Evolutionary conservation across 2,113 vertebrate genomes (phyloP).

Genomic region (Dipodomys ordii): DNA sequence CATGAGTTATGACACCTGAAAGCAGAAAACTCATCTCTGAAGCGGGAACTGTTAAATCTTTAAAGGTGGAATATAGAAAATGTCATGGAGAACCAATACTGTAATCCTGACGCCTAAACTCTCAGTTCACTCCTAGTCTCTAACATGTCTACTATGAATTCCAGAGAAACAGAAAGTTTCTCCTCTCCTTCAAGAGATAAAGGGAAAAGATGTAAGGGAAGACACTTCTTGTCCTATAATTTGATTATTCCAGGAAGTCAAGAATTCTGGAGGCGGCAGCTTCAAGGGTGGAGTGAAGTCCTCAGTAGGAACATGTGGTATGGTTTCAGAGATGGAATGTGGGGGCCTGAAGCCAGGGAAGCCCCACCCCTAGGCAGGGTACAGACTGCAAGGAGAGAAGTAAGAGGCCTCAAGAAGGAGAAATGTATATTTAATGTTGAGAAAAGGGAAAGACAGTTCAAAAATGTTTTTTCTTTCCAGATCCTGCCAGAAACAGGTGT

Average conservation of each 20-base stretch:
- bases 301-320: conserved; percentile 65
- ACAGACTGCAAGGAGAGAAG: conserved; percentile 36
- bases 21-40: conserved; percentile 21
- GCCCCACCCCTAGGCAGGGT: conserved; percentile 39
- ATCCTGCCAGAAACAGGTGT: background rate
- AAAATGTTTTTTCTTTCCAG: conserved; percentile 37
- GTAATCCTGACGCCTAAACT: background rate
- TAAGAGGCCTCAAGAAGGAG: background rate
- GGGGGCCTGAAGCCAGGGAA: conserved; percentile 69
- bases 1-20: conserved; percentile 11
- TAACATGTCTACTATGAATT: background rate
- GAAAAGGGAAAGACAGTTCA: background rate
- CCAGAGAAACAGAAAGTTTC: background rate
- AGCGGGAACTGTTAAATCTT: background rate
- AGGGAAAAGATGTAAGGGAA: conserved; percentile 51
- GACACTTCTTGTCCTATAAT: conserved; percentile 62
- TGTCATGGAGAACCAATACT: background rate
- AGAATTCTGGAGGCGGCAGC: conserved; percentile 80
- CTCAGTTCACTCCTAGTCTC: background rate
- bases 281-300: conserved; percentile 73
- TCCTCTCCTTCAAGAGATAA: conserved; percentile 39
- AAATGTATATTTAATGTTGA: conserved; percentile 32
- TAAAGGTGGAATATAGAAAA: background rate
- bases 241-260: conserved; percentile 69
- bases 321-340: conserved; percentile 72